Evolutionary conservation across 2,113 vertebrate species (phyloP), one percentile per base, ranked within the genome.

Genomic region (Pseudopipra pipra): DNA sequence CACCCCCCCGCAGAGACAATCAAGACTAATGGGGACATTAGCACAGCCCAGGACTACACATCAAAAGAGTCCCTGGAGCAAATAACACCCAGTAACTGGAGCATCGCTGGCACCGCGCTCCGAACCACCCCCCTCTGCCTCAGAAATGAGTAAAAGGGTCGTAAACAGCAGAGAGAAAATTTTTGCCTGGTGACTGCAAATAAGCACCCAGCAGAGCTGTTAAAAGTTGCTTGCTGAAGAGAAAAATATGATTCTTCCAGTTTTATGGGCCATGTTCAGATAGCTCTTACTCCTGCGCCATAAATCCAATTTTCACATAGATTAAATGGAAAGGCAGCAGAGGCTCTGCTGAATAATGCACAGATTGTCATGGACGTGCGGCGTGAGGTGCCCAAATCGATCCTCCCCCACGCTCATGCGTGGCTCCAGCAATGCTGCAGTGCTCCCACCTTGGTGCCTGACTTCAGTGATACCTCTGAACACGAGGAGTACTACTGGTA

Each of bases 101-200:
- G 87, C 59, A 11, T 46, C 61, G 14, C 67, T 25, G 49, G 71
- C 62, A 4, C 28, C 2, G 2, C 9, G 9, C 46, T 84, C 63
- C 22, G 13, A 58, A 49, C 23, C 78, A 51, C 75, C 73, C 85
- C 84, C 85, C 89, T 84, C 70, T 16, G 82, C 37, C 49, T n/a
- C 83, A 18, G 63, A 12, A 62, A 94, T 66, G 71, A 95, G 37
- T 10, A 9, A 84, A 87, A 82, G 75, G 56, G 33, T 96, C 67
- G 39, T 88, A 90, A 97, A 95, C 94, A 95, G 88, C 67, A 58
- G 59, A 95, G 95, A 78, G 93, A 85, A 89, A 83, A 94, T 89
- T 95, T 93, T 72, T 95, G 96, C 91, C 93, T 96, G 89, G 91
- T 94, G 91, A 94, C 96, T 97, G 88, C 96, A 94, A 93, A 95